Evolutionary conservation across 2,113 vertebrate species (phyloP).

Genomic region (Indicator indicator): DNA sequence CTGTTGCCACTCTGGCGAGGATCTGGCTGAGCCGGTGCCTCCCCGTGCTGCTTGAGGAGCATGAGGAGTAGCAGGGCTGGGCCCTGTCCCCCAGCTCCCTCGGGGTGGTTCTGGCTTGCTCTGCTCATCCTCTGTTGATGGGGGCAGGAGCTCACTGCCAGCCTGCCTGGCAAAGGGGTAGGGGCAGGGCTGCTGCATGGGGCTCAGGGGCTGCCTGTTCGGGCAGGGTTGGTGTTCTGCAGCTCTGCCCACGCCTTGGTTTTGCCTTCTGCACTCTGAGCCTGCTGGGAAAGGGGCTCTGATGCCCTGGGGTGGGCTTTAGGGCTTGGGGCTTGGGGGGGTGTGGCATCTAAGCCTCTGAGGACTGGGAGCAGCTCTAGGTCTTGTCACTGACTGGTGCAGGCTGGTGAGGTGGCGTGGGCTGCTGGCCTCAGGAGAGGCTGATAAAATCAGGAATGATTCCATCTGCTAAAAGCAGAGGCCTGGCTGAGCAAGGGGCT

Average conservation of each 20-base stretch:
- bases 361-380: fast-evolving
- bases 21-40: background rate
- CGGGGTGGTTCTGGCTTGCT: background rate
- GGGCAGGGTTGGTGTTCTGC: background rate
- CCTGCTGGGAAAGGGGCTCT: background rate
- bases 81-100: fast-evolving
- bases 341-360: background rate
- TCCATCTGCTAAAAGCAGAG: background rate
- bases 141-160: background rate
- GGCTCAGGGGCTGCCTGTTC: background rate
- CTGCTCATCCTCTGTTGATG: background rate
- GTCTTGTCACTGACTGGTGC: background rate
- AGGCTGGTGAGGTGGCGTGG: background rate
- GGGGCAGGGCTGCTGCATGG: background rate
- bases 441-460: background rate
- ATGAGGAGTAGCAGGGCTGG: background rate
- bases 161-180: background rate
- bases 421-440: background rate
- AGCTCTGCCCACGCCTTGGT: fast-evolving
- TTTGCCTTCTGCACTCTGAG: background rate
- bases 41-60: background rate
- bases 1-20: background rate
- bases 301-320: background rate
- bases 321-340: background rate
- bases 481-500: background rate